A percentile compares a stretch with the other conserved stretches of the same genome.
These are phyloP conservation scores for Aphis gossypii DNA, from an alignment of 1,140 invertebrate genomes.

Conservation along the genomic window DNA sequence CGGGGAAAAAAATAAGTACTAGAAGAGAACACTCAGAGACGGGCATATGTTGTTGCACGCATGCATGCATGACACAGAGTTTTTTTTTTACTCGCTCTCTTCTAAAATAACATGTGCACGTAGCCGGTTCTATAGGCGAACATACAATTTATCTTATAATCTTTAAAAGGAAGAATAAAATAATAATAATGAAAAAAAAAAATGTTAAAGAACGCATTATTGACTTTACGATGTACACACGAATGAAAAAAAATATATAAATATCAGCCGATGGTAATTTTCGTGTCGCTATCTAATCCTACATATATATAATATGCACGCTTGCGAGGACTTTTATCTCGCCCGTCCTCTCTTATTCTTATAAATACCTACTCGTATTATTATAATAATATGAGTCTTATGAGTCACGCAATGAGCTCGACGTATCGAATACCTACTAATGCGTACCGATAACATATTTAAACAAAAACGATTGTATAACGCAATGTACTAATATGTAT, in stretches of 20 bases:
- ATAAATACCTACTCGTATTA: not conserved
- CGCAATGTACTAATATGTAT: not conserved
- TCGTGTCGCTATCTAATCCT: not conserved
- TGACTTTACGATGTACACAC: slow-evolving; percentile 15
- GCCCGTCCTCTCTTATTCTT: not conserved
- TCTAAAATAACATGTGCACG: not conserved
- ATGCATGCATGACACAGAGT: not conserved
- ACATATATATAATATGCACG: not conserved
- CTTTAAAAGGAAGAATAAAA: slow-evolving; percentile 1
- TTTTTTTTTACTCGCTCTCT: slow-evolving; percentile 11
- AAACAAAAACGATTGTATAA: not conserved
- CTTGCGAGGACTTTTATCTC: not conserved
- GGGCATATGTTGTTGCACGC: slow-evolving; percentile 13
- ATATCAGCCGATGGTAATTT: not conserved
- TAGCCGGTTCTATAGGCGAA: not conserved
- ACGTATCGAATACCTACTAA: not conserved
- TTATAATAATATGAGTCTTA: not conserved
- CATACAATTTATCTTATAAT: slow-evolving; percentile 25
- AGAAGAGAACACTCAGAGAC: not conserved
- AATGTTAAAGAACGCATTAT: slow-evolving; percentile 12
- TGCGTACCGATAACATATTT: not conserved
- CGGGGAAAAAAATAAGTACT: not conserved
- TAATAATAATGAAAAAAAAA: not conserved
- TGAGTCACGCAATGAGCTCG: not conserved
- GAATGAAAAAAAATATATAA: not conserved